Percentiles rank a stretch among this genome's conserved stretches.
Conservation (phyloP, 2,797 vertebrate genomes). For the Anomalospiza imberbis region DNA sequence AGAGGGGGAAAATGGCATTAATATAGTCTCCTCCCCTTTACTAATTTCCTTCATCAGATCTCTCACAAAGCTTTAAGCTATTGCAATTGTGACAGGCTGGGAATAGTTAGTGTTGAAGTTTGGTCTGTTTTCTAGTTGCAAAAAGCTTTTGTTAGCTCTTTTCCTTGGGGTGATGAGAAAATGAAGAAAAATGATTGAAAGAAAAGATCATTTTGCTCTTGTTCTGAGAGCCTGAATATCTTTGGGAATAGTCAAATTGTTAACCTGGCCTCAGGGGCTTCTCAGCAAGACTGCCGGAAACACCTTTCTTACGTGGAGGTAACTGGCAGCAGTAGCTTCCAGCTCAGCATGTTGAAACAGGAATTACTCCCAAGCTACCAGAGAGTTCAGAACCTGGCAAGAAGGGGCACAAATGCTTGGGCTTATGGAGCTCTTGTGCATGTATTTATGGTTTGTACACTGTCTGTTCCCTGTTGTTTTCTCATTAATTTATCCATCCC, state of each 20-base stretch:
- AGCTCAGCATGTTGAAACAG: constrained; percentile 49
- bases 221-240: neutral
- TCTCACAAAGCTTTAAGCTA: neutral
- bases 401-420: constrained; percentile 10
- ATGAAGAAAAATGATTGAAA: neutral
- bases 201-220: neutral
- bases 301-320: neutral
- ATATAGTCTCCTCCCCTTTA: neutral
- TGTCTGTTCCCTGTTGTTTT: constrained; percentile 37
- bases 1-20: neutral
- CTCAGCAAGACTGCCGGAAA: constrained; percentile 51
- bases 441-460: neutral
- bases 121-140: neutral
- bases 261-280: constrained; percentile 36
- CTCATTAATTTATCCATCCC: constrained; percentile 35
- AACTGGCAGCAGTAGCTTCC: constrained; percentile 39
- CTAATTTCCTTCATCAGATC: neutral
- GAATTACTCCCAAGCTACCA: constrained; percentile 19
- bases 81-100: neutral
- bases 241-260: constrained; percentile 13
- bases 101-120: neutral
- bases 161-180: neutral
- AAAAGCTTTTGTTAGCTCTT: neutral
- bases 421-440: neutral
- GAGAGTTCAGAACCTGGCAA: constrained; percentile 4